Evolutionary conservation across 1,140 invertebrate species (phyloP).

Genomic region (Potamilus streckersoni): DNA sequence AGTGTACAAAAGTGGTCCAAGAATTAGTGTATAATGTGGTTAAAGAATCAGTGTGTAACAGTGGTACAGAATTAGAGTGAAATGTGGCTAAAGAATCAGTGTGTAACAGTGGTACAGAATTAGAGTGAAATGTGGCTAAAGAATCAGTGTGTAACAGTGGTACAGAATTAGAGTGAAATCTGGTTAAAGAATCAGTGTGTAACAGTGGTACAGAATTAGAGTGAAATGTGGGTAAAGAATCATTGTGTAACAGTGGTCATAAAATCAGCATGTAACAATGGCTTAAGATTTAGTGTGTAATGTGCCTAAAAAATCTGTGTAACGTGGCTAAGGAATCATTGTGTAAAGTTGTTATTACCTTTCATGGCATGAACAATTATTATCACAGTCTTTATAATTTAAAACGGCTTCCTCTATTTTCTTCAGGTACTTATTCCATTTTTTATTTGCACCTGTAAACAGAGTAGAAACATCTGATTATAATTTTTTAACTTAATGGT

Average conservation of each 20-base stretch:
- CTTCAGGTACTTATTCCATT: conserved; percentile 54
- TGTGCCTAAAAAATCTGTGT: background rate
- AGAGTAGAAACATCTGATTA: background rate
- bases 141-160: too few species aligned
- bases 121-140: background rate
- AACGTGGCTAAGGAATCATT: background rate
- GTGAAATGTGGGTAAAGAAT: too few species aligned
- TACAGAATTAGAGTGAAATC: too few species aligned
- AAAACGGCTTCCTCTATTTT: conserved; percentile 47
- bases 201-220: too few species aligned
- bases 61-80: background rate
- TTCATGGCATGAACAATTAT: conserved; percentile 48
- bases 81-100: background rate
- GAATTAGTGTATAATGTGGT: too few species aligned
- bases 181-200: too few species aligned
- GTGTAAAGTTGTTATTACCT: conserved; percentile 30
- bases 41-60: background rate
- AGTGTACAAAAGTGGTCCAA: too few species aligned
- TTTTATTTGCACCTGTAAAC: conserved; percentile 30
- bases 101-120: background rate
- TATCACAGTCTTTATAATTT: conserved; percentile 49
- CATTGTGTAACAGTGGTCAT: background rate
- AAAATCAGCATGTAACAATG: background rate
- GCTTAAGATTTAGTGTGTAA: background rate
- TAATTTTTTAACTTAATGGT: too few species aligned